phyloP scores from a whole-genome alignment of 2,888 invertebrate species.

The Diarsia mendica region DNA sequence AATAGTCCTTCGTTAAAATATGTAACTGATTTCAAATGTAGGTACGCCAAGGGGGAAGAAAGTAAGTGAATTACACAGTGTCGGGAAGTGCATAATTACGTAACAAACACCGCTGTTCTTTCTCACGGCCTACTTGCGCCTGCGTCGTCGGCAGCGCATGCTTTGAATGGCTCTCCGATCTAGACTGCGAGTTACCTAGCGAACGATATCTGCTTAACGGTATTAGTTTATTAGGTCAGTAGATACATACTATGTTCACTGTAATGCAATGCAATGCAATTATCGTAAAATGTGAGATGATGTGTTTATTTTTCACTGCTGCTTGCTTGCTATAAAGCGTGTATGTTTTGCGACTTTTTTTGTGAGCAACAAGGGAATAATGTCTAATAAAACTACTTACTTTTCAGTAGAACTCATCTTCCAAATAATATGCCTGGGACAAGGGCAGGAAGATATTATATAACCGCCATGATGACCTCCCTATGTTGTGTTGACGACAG shows the following conservation, averaged over 20 bases:
- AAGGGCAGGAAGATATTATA: too few species aligned
- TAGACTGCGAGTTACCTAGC: slow-evolving; percentile 17
- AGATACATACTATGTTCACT: slow-evolving; percentile 1
- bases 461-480: neutral
- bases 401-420: too few species aligned
- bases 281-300: slow-evolving; percentile 8
- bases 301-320: neutral
- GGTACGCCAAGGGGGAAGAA: neutral
- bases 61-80: slow-evolving; percentile 10
- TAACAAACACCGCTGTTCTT: slow-evolving; percentile 37
- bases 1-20: too few species aligned
- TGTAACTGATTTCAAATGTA: neutral
- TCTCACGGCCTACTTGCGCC: slow-evolving; percentile 44
- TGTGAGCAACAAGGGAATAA: neutral
- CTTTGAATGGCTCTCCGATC: slow-evolving; percentile 28
- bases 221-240: slow-evolving; percentile 28
- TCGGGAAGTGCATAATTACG: slow-evolving; percentile 44
- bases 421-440: too few species aligned
- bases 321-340: neutral
- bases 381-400: neutral
- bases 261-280: slow-evolving; percentile 7
- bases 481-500: slow-evolving; percentile 23
- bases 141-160: slow-evolving; percentile 18
- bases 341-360: neutral
- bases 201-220: slow-evolving; percentile 25